Evolutionary conservation across 2,797 vertebrate genomes (phyloP).

Genomic region (Dicrostonyx torquatus): DNA sequence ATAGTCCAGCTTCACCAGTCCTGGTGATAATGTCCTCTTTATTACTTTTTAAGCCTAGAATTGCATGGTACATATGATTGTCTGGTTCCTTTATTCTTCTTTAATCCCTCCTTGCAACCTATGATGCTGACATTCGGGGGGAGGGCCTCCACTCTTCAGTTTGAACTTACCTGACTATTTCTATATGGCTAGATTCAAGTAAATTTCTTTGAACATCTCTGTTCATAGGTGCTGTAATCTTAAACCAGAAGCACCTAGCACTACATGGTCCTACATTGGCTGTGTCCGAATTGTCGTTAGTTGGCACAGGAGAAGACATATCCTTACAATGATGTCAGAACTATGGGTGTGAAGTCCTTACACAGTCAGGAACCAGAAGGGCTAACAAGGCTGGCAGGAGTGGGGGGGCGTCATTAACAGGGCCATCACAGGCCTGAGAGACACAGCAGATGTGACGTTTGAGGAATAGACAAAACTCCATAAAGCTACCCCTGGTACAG

Average conservation of each 20-base stretch:
- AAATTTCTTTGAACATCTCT: background rate
- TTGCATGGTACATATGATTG: background rate
- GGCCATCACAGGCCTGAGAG: rapidly evolving
- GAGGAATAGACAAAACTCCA: background rate
- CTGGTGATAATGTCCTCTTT: background rate
- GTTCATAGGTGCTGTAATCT: background rate
- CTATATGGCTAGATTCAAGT: background rate
- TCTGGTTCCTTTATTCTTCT: background rate
- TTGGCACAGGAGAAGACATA: too few relatives aligned
- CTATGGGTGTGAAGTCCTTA: background rate
- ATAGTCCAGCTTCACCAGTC: background rate
- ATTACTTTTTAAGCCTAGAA: background rate
- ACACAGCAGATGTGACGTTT: background rate
- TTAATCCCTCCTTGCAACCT: background rate
- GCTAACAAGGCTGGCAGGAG: rapidly evolving
- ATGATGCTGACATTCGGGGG: background rate
- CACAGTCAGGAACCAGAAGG: background rate
- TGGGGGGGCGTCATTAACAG: rapidly evolving
- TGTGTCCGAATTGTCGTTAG: background rate
- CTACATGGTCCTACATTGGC: background rate
- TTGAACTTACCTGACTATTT: background rate
- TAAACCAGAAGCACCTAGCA: background rate
- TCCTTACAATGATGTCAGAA: background rate
- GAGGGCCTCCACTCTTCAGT: background rate
- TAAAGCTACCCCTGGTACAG: background rate